Evolutionary conservation across 1,140 invertebrate species (phyloP).

Genomic region (Conus ventricosus): DNA sequence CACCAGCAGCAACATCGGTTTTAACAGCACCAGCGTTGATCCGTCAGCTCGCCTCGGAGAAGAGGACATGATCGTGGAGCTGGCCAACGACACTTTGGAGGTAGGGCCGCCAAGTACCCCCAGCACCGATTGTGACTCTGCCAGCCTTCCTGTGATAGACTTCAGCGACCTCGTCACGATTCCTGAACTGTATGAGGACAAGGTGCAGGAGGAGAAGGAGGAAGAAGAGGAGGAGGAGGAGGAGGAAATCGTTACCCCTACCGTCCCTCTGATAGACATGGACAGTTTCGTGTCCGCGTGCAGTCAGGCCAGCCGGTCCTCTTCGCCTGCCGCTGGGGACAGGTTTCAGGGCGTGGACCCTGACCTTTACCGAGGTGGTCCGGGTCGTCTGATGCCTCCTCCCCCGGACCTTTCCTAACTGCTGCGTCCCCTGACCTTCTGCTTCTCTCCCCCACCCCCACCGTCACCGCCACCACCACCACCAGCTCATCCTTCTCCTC

Average conservation of each 20-base stretch:
- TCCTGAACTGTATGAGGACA: not conserved
- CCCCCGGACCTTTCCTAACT: not conserved
- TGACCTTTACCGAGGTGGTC: no score
- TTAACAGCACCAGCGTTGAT: not conserved
- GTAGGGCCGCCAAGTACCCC: not conserved
- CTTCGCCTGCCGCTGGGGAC: not conserved
- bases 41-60: not conserved
- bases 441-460: not conserved
- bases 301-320: not conserved
- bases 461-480: not conserved
- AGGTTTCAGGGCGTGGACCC: not conserved
- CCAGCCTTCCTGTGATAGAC: not conserved
- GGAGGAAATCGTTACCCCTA: not conserved
- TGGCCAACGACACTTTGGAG: not conserved
- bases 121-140: not conserved
- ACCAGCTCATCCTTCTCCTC: not conserved
- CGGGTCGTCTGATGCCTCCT: no score
- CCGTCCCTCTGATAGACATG: not conserved
- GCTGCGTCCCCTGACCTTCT: not conserved
- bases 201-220: not conserved
- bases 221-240: not conserved
- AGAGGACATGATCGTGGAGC: not conserved
- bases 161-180: not conserved
- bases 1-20: not conserved
- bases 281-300: not conserved